Evolutionary conservation across 2,113 vertebrate species (phyloP).

Genomic region (Sander vitreus): DNA sequence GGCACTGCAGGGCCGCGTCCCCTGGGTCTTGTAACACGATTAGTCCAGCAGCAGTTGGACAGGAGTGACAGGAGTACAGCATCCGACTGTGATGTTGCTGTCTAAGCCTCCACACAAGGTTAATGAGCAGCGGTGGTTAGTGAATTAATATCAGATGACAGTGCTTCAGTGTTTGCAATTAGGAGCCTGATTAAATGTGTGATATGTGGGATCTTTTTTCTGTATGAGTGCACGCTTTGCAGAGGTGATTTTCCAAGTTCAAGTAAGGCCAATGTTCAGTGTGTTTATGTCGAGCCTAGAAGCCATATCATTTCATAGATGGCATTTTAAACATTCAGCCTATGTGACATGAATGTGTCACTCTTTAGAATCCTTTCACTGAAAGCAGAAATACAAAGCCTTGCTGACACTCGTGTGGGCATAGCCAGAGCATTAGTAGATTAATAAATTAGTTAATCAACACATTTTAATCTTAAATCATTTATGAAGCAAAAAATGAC

Average conservation of each 20-base stretch:
- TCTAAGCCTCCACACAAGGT: constrained; percentile 61
- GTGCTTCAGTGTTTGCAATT: constrained; percentile 42
- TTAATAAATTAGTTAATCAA: background rate
- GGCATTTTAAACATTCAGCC: constrained; percentile 11
- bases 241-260: constrained; percentile 20
- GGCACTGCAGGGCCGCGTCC: constrained; percentile 28
- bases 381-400: background rate
- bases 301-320: constrained; percentile 3
- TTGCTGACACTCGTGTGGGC: background rate
- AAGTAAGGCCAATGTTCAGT: constrained; percentile 28
- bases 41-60: constrained; percentile 55
- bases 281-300: constrained; percentile 5
- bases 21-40: constrained; percentile 55
- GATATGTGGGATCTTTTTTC: background rate
- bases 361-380: background rate
- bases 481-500: background rate
- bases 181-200: constrained; percentile 41
- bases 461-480: background rate
- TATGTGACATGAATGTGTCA: constrained; percentile 16
- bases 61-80: constrained; percentile 63
- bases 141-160: constrained; percentile 72
- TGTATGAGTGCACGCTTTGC: background rate
- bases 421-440: background rate
- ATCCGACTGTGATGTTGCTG: constrained; percentile 41
- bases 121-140: constrained; percentile 52